These are phyloP conservation scores for Drosophila bipectinata DNA, from an alignment of 1,140 invertebrate genomes.

Conservation along the genomic window DNA sequence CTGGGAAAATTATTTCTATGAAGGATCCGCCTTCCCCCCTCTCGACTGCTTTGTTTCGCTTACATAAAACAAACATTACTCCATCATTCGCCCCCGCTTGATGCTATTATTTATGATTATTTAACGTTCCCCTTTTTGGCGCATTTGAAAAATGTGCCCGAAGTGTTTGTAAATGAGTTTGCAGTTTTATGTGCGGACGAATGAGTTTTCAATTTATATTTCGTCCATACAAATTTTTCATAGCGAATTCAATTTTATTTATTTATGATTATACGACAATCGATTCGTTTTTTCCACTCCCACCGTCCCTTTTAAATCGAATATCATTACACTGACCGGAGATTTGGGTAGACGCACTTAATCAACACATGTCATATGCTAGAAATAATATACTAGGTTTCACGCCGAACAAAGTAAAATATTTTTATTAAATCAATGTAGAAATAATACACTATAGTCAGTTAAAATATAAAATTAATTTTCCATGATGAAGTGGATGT, in stretches of 20 bases:
- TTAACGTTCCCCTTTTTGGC: slow-evolving; percentile 60
- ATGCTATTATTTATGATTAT: slow-evolving; percentile 78
- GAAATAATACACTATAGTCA: not conserved
- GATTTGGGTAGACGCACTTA: slow-evolving; percentile 6
- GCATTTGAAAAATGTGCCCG: slow-evolving; percentile 75
- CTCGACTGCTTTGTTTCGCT: slow-evolving; percentile 52
- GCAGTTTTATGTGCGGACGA: slow-evolving; percentile 79
- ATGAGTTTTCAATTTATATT: slow-evolving; percentile 82
- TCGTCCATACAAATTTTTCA: slow-evolving; percentile 61
- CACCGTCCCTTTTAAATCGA: not conserved
- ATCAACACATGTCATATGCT: slow-evolving; percentile 14
- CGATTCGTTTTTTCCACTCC: slow-evolving; percentile 43
- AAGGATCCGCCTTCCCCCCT: slow-evolving; percentile 18
- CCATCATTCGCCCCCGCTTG: slow-evolving; percentile 49
- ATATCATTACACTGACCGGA: slow-evolving; percentile 3
- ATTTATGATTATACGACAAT: slow-evolving; percentile 80
- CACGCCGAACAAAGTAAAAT: not conserved
- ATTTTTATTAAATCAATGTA: not conserved
- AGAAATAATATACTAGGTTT: not conserved
- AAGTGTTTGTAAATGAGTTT: slow-evolving; percentile 82
- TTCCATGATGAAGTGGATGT: not conserved
- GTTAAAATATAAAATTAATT: not conserved
- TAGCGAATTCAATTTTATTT: slow-evolving; percentile 77
- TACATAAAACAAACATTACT: slow-evolving; percentile 70
- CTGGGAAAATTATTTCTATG: slow-evolving; percentile 54